These are phyloP conservation scores for Odontophorus gujanensis DNA, from an alignment of 2,113 vertebrate species.

Conservation along the genomic window DNA sequence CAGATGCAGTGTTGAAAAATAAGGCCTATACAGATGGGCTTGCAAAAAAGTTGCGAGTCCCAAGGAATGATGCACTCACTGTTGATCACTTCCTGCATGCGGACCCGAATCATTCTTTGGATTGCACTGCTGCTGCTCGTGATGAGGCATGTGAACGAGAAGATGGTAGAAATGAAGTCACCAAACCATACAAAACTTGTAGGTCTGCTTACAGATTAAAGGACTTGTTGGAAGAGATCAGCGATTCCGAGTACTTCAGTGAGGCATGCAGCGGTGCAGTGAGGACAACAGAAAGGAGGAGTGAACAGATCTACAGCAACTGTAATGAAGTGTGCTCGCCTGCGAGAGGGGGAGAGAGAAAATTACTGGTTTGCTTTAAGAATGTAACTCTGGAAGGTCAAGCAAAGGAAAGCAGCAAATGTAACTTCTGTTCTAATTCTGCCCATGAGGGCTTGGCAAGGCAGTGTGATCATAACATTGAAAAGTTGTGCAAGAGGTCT, in stretches of 20 bases:
- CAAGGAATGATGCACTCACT: slow-evolving; percentile 6
- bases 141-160: not conserved
- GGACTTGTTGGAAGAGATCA: slow-evolving; percentile 77
- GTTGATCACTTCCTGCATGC: not conserved
- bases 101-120: slow-evolving; percentile 21
- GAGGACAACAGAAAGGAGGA: slow-evolving; percentile 40
- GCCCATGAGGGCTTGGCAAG: slow-evolving; percentile 14
- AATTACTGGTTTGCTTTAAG: slow-evolving; percentile 43
- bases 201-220: slow-evolving; percentile 51
- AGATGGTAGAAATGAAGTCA: not conserved
- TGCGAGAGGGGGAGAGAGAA: not conserved
- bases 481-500: slow-evolving; percentile 40
- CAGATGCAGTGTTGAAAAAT: not conserved
- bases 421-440: slow-evolving; percentile 53
- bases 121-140: not conserved
- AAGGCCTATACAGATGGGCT: not conserved
- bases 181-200: not conserved
- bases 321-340: slow-evolving; percentile 21
- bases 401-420: slow-evolving; percentile 43
- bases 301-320: slow-evolving; percentile 27
- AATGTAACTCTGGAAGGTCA: slow-evolving; percentile 29
- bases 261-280: slow-evolving; percentile 13
- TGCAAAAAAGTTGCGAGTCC: slow-evolving; percentile 21
- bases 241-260: slow-evolving; percentile 74
- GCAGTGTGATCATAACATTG: slow-evolving; percentile 25